Conservation (phyloP, 2,113 vertebrate species). For the Paracyprichromis sp. region DNA sequence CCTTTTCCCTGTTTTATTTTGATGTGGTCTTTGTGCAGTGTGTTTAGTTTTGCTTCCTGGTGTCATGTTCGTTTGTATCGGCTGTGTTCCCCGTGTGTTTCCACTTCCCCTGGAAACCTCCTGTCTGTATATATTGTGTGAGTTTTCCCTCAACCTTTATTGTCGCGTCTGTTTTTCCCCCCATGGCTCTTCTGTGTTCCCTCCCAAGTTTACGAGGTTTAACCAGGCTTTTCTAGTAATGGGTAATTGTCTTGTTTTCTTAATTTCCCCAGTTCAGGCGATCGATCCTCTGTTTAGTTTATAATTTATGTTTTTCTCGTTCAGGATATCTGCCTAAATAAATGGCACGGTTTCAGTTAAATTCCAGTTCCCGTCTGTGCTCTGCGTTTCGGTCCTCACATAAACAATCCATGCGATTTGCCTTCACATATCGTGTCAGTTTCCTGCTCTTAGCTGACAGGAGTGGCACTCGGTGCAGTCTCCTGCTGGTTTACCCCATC, state of each 20-base stretch:
- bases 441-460: not conserved
- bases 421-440: fast-evolving
- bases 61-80: not conserved
- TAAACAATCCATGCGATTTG: not conserved
- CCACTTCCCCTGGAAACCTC: not conserved
- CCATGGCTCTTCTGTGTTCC: not conserved
- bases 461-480: not conserved
- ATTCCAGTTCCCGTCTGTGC: not conserved
- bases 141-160: not conserved
- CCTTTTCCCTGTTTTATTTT: not conserved
- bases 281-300: not conserved
- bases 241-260: not conserved
- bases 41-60: not conserved
- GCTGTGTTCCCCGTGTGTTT: fast-evolving
- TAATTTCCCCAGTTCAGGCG: not conserved
- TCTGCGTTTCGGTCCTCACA: fast-evolving
- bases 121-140: not conserved
- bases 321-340: not conserved
- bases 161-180: not conserved
- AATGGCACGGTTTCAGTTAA: not conserved
- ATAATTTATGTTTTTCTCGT: not conserved
- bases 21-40: not conserved
- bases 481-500: not conserved
- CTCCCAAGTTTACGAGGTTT: not conserved
- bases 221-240: not conserved